Evolutionary conservation across 2,888 invertebrate species (phyloP).

Genomic region (Stomorhina lunata): DNA sequence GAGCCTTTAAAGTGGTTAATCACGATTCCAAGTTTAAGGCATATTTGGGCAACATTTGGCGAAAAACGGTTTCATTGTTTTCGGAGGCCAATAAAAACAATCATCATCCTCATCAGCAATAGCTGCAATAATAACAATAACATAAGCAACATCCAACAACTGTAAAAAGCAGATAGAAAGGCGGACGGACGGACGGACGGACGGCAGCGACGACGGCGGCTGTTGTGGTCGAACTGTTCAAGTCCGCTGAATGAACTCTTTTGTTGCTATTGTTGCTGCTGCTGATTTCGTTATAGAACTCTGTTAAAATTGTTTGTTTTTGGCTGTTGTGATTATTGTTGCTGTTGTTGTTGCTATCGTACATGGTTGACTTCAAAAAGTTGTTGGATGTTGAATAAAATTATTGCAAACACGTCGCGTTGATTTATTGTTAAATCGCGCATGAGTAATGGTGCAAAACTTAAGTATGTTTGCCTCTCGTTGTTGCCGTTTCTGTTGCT

Average conservation of each 20-base stretch:
- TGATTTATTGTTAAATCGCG: slow-evolving; percentile 79
- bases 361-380: slow-evolving; percentile 61
- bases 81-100: slow-evolving; percentile 69
- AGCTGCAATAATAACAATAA: slow-evolving; percentile 1
- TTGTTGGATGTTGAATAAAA: slow-evolving; percentile 74
- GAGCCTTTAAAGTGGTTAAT: slow-evolving; percentile 67
- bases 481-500: slow-evolving; percentile 65
- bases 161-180: slow-evolving; percentile 9
- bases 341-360: slow-evolving; percentile 42
- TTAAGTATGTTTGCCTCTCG: slow-evolving; percentile 60
- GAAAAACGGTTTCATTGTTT: slow-evolving; percentile 77
- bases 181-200: slow-evolving; percentile 20
- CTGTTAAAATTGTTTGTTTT: slow-evolving; percentile 44
- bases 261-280: slow-evolving; percentile 29
- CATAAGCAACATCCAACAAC: slow-evolving; percentile 39
- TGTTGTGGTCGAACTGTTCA: slow-evolving; percentile 56
- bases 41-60: slow-evolving; percentile 69
- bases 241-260: slow-evolving; percentile 48
- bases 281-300: slow-evolving; percentile 33
- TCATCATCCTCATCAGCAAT: slow-evolving; percentile 58
- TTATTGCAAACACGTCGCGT: slow-evolving; percentile 79
- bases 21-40: slow-evolving; percentile 66
- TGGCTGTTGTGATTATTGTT: slow-evolving; percentile 38
- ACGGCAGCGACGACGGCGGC: slow-evolving; percentile 41
- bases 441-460: slow-evolving; percentile 77